These are phyloP conservation scores for Episyrphus balteatus DNA, from an alignment of 1,140 invertebrate species.

Conservation along the genomic window DNA sequence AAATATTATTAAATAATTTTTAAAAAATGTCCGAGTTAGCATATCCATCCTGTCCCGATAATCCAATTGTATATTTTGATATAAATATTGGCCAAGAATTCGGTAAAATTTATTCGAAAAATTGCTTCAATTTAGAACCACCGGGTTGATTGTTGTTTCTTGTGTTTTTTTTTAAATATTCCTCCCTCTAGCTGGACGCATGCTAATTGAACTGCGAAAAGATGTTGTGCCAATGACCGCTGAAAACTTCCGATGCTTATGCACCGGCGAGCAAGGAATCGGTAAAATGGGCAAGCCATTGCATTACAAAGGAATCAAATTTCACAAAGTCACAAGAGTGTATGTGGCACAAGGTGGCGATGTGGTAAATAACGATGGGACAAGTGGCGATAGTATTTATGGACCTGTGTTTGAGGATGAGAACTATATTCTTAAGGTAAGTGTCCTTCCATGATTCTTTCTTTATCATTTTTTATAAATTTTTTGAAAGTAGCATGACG, in stretches of 20 bases:
- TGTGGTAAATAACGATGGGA: conserved; percentile 62
- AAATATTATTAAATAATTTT: no score
- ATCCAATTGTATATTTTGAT: conserved; percentile 56
- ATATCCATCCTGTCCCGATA: conserved; percentile 14
- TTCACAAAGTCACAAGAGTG: conserved; percentile 64
- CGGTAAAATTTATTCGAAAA: conserved; percentile 18
- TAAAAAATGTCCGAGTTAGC: background rate
- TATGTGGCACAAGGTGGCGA: conserved; percentile 83
- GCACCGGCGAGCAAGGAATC: conserved; percentile 73
- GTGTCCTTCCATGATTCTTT: background rate
- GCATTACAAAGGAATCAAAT: conserved; percentile 61
- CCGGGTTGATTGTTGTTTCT: background rate
- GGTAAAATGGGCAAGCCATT: conserved; percentile 55
- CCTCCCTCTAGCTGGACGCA: conserved; percentile 53
- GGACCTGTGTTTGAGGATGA: conserved; percentile 83
- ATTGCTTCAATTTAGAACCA: background rate
- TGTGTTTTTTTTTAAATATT: background rate
- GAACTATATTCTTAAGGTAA: conserved; percentile 63
- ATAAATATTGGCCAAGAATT: conserved; percentile 50
- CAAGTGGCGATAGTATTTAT: conserved; percentile 89
- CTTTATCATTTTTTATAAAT: background rate
- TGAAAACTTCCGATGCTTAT: conserved; percentile 83
- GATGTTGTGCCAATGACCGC: conserved; percentile 81
- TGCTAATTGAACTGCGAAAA: conserved; percentile 69
- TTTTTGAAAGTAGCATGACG: conserved; percentile 43